These are phyloP conservation scores for Lepisosteus osseus DNA, from an alignment of 2,113 vertebrate species.

Conservation along the genomic window DNA sequence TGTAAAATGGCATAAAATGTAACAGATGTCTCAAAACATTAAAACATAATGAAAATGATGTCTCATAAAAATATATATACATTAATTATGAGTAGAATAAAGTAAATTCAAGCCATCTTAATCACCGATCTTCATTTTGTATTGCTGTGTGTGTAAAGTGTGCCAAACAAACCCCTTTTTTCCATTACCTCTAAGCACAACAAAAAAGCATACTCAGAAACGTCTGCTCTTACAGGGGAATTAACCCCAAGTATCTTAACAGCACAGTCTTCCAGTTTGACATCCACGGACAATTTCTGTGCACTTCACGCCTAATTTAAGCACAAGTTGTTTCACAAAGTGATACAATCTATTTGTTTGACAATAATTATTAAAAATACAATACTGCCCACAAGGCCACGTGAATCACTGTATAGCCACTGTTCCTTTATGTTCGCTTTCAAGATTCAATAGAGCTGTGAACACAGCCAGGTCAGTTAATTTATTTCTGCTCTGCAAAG, in stretches of 20 bases:
- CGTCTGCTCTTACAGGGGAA: no score
- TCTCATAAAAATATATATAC: no score
- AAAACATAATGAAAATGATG: no score
- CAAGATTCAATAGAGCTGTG: not conserved
- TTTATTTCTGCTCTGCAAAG: not conserved
- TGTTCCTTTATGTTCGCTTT: not conserved
- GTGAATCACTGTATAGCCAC: not conserved
- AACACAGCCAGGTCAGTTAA: not conserved
- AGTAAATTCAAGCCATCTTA: no score
- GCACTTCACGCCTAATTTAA: not conserved
- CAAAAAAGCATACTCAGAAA: no score
- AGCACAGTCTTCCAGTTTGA: not conserved
- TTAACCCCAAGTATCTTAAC: not conserved
- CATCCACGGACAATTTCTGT: not conserved
- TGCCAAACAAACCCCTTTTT: no score
- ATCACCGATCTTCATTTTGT: no score
- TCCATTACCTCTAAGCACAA: no score
- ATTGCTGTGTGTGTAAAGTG: no score
- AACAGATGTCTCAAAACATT: no score
- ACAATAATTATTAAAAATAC: not conserved
- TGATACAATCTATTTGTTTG: not conserved
- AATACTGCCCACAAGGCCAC: not conserved
- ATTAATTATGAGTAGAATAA: no score
- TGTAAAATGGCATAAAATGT: no score
- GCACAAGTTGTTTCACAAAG: not conserved